Conservation (phyloP, 2,113 vertebrate species). For the Mugil cephalus region DNA sequence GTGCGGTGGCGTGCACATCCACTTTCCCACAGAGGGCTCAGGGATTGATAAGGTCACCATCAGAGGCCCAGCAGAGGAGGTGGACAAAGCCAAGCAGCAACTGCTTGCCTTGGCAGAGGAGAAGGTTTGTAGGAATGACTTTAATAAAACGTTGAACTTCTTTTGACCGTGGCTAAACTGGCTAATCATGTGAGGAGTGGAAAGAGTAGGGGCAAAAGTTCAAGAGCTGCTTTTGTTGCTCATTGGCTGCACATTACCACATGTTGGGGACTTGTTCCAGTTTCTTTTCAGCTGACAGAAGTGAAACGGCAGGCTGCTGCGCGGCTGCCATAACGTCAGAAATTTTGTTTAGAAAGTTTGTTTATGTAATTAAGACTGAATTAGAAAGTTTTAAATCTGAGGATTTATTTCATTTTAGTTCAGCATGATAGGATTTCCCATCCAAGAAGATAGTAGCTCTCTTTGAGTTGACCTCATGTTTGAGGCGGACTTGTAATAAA, state of each 20-base stretch:
- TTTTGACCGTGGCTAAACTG: not conserved
- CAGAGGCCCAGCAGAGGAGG: slow-evolving; percentile 94
- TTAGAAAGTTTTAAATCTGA: too few relatives aligned
- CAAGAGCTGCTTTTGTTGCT: slow-evolving; percentile 8
- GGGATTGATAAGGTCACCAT: slow-evolving; percentile 97
- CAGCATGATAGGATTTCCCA: too few relatives aligned
- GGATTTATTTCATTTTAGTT: too few relatives aligned
- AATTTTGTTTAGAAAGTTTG: too few relatives aligned
- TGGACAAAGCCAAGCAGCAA: slow-evolving; percentile 96
- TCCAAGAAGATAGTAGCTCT: too few relatives aligned
- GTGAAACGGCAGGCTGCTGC: not conserved
- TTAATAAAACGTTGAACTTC: slow-evolving; percentile 11
- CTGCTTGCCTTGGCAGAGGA: slow-evolving; percentile 97
- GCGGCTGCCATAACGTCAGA: too few relatives aligned
- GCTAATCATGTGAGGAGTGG: not conserved
- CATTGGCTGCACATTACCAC: not conserved
- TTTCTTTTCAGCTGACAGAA: slow-evolving; percentile 10
- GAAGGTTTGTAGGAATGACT: slow-evolving; percentile 86
- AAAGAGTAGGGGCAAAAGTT: not conserved
- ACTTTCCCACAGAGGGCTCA: slow-evolving; percentile 97
- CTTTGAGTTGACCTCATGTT: not conserved
- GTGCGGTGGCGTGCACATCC: slow-evolving; percentile 97
- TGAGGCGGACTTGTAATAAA: not conserved
- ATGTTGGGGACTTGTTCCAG: slow-evolving; percentile 11
- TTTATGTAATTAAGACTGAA: too few relatives aligned